These are phyloP conservation scores for Climacteris rufus DNA, from an alignment of 2,113 vertebrate genomes.

Conservation along the genomic window DNA sequence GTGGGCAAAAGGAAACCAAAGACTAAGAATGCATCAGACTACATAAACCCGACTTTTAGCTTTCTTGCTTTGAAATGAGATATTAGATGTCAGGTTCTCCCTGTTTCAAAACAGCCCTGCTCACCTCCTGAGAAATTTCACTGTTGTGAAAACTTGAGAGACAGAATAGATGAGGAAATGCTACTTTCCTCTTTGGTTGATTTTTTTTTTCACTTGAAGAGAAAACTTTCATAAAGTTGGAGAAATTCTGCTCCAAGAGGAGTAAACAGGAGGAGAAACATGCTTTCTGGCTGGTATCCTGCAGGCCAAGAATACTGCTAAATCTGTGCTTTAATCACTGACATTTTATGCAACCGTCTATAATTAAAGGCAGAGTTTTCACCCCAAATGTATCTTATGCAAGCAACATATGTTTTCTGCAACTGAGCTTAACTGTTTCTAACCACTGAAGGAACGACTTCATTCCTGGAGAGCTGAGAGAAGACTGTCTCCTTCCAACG, in stretches of 20 bases:
- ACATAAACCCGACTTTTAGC: not conserved
- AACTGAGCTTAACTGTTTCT: slow-evolving; percentile 20
- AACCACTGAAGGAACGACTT: not conserved
- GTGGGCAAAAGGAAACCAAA: not conserved
- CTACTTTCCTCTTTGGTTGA: not conserved
- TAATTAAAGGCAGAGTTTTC: slow-evolving; percentile 39
- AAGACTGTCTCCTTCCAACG: not conserved
- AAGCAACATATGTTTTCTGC: slow-evolving; percentile 26
- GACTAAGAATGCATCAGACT: not conserved
- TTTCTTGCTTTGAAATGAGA: not conserved
- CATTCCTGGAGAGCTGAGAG: not conserved
- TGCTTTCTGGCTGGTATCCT: slow-evolving; percentile 3
- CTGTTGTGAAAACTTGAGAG: not conserved
- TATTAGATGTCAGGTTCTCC: not conserved
- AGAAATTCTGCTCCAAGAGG: not conserved
- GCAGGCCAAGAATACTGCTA: slow-evolving; percentile 15
- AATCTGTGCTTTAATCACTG: slow-evolving; percentile 34
- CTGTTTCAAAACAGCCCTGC: not conserved
- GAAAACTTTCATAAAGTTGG: not conserved
- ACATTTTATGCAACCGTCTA: slow-evolving; percentile 42
- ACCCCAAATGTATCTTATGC: slow-evolving; percentile 46
- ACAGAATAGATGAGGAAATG: not conserved
- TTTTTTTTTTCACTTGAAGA: not conserved
- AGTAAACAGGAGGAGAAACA: slow-evolving; percentile 36
- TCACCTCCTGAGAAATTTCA: not conserved